phyloP scores from a whole-genome alignment of 35 echinoderm and acorn worm species.

The Ophiothrix spiculata region DNA sequence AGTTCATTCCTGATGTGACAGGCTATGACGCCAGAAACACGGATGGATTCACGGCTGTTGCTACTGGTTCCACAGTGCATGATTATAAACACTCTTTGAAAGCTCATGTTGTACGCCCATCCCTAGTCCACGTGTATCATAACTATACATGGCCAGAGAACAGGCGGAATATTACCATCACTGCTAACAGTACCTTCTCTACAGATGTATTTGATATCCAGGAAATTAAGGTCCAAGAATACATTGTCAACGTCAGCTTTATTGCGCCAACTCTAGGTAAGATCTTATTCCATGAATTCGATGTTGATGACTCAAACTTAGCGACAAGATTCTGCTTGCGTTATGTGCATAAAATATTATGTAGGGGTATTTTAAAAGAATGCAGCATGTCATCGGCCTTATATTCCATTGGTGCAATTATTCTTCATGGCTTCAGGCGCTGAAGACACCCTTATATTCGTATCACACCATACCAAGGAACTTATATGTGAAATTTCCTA shows the following conservation, averaged over 20 bases:
- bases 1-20: slow-evolving; percentile 48
- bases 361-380: too few species aligned
- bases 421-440: too few species aligned
- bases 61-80: slow-evolving; percentile 50
- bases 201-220: slow-evolving; percentile 32
- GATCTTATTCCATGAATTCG: background rate
- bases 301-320: too few species aligned
- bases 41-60: slow-evolving; percentile 42
- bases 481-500: too few species aligned
- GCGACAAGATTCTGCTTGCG: too few species aligned
- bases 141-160: slow-evolving; percentile 65
- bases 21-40: slow-evolving; percentile 49
- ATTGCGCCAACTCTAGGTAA: slow-evolving; percentile 60
- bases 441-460: too few species aligned
- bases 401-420: too few species aligned
- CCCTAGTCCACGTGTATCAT: slow-evolving; percentile 74
- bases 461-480: too few species aligned
- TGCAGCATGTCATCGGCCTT: too few species aligned
- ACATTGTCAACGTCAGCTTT: slow-evolving; percentile 48
- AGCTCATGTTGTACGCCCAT: slow-evolving; percentile 79
- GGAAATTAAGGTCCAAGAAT: slow-evolving; percentile 61
- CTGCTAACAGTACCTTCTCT: slow-evolving; percentile 38
- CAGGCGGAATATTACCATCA: slow-evolving; percentile 51
- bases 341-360: too few species aligned
- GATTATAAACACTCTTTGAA: slow-evolving; percentile 63